These are phyloP conservation scores for Erithacus rubecula DNA, from an alignment of 2,797 vertebrate genomes.

Conservation along the genomic window DNA sequence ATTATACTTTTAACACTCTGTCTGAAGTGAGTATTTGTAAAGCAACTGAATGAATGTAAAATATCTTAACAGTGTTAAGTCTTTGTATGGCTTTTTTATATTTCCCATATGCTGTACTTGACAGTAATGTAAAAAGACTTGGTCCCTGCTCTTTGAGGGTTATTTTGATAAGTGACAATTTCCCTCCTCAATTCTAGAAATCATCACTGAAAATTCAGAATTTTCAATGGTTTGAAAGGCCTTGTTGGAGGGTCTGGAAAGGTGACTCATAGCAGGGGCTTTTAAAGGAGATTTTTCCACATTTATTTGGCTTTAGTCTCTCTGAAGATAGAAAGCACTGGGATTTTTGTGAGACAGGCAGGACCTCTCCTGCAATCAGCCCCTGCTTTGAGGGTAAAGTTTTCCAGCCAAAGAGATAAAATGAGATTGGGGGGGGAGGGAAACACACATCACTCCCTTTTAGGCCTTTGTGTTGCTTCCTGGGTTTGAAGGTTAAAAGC, in stretches of 20 bases:
- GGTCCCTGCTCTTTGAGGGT: not conserved
- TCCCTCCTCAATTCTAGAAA: not conserved
- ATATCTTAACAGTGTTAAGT: not conserved
- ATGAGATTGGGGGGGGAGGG: rapidly evolving
- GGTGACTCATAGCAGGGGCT: not conserved
- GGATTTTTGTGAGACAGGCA: not conserved
- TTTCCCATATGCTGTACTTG: not conserved
- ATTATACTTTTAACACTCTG: not conserved
- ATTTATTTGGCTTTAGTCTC: not conserved
- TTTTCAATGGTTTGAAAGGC: not conserved
- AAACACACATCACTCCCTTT: not conserved
- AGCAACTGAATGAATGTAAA: not conserved
- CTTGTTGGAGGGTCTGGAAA: not conserved
- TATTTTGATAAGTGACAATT: not conserved
- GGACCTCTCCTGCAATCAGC: not conserved
- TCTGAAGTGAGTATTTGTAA: not conserved
- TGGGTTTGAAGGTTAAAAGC: not conserved
- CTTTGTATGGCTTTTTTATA: not conserved
- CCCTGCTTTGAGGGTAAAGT: not conserved
- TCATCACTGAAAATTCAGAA: not conserved
- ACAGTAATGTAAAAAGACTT: not conserved
- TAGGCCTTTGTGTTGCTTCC: not conserved
- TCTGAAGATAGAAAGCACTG: not conserved
- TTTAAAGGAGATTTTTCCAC: not conserved
- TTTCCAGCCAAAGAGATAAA: not conserved